Evolutionary conservation across 1,140 invertebrate species (phyloP).

Genomic region (Hylyphantes graminicola): DNA sequence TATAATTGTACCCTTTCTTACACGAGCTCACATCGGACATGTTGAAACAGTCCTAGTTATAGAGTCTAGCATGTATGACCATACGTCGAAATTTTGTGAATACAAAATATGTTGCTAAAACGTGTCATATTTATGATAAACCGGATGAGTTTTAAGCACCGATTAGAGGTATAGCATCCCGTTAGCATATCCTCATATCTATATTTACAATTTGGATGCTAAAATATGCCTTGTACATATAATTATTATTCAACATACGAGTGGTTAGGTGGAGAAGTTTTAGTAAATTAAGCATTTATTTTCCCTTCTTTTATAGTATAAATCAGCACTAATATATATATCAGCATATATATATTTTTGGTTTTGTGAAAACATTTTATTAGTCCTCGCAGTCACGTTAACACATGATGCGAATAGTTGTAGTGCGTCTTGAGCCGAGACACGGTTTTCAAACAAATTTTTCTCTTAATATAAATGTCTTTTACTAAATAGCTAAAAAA

Average conservation of each 20-base stretch:
- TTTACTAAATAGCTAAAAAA: slow-evolving; percentile 34
- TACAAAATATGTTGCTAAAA: slow-evolving; percentile 17
- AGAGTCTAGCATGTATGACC: background rate
- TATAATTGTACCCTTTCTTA: background rate
- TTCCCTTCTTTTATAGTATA: slow-evolving; percentile 24
- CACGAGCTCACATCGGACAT: background rate
- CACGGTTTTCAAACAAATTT: slow-evolving; percentile 42
- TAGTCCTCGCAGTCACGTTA: slow-evolving; percentile 12
- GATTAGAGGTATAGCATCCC: slow-evolving; percentile 24
- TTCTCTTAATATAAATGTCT: slow-evolving; percentile 53
- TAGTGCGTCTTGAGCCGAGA: slow-evolving; percentile 20
- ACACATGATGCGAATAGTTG: slow-evolving; percentile 6
- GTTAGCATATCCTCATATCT: slow-evolving; percentile 5
- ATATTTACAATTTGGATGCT: slow-evolving; percentile 41
- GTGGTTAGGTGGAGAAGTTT: slow-evolving; percentile 9
- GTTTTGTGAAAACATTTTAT: slow-evolving; percentile 12
- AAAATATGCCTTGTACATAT: slow-evolving; percentile 19
- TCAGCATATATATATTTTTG: slow-evolving; percentile 34
- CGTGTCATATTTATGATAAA: slow-evolving; percentile 12
- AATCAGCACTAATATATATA: slow-evolving; percentile 1
- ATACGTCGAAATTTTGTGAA: background rate
- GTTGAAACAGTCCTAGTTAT: slow-evolving; percentile 12
- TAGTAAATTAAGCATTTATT: slow-evolving; percentile 1
- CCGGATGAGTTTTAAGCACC: slow-evolving; percentile 41
- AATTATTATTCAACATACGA: slow-evolving; percentile 9